Conservation (phyloP, 2,797 vertebrate species). For the Bucorvus abyssinicus region DNA sequence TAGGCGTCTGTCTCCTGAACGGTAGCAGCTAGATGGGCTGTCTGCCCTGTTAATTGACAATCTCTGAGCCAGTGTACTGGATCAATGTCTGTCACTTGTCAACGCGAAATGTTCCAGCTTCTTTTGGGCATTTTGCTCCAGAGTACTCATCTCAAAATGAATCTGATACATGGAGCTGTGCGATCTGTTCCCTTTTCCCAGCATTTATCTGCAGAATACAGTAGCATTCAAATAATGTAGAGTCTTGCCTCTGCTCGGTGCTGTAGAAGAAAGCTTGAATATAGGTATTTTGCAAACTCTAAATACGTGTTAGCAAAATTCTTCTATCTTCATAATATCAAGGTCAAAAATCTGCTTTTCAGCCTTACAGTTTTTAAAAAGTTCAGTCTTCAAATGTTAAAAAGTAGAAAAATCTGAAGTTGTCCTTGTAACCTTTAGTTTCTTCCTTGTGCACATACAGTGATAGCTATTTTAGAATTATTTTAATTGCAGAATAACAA, state of each 20-base stretch:
- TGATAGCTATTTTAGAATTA: background rate
- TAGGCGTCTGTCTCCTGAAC: background rate
- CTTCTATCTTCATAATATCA: background rate
- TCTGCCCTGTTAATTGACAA: background rate
- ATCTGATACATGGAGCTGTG: background rate
- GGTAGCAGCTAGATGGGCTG: background rate
- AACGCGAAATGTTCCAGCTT: fast-evolving
- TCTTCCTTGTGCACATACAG: background rate
- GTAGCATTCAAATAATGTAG: background rate
- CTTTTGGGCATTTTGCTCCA: background rate
- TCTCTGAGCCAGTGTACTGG: background rate
- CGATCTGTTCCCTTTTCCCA: background rate
- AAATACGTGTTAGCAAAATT: background rate
- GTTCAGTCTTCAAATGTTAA: background rate
- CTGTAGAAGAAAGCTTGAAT: background rate
- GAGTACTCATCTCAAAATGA: background rate
- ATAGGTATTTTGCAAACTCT: background rate
- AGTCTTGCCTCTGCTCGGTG: background rate
- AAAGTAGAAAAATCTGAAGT: background rate
- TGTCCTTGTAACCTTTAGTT: background rate
- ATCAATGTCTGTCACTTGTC: background rate
- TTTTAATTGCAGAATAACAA: constrained; percentile 42
- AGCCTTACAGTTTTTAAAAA: background rate
- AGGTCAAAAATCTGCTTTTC: background rate
- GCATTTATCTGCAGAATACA: background rate